Evolutionary conservation across 2,888 invertebrate genomes (phyloP).

Genomic region (Tetropium fuscum): DNA sequence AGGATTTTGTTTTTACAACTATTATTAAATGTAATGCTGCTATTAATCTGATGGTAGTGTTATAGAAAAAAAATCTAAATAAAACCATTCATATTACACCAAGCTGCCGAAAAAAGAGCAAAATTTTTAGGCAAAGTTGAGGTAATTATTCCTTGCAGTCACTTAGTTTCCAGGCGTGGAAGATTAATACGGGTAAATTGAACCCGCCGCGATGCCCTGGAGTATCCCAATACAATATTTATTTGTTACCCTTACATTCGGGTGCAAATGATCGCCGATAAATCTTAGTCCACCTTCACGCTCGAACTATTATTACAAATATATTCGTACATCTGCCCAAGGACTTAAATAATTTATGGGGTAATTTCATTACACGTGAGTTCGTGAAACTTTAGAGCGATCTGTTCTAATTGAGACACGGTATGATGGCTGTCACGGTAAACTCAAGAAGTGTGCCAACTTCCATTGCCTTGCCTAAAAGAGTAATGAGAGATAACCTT

Average conservation of each 20-base stretch:
- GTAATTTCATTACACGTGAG: neutral
- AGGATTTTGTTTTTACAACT: too few relatives aligned
- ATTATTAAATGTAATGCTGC: too few relatives aligned
- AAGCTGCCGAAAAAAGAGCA: too few relatives aligned
- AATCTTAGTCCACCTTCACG: constrained; percentile 18
- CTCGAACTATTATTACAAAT: constrained; percentile 17
- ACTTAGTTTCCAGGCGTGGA: constrained; percentile 16
- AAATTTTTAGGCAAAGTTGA: too few relatives aligned
- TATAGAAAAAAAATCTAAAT: too few relatives aligned
- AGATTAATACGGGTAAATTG: constrained; percentile 11
- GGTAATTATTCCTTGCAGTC: constrained; percentile 6
- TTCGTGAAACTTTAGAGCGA: neutral
- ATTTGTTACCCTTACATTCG: constrained; percentile 20
- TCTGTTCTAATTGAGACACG: constrained; percentile 1
- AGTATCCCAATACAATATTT: constrained; percentile 21
- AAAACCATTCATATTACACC: too few relatives aligned
- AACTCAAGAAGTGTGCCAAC: too few relatives aligned
- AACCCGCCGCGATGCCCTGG: constrained; percentile 6
- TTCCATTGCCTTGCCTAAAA: too few relatives aligned
- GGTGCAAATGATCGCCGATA: constrained; percentile 19
- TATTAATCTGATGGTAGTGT: too few relatives aligned
- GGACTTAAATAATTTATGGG: constrained; percentile 12
- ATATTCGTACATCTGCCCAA: constrained; percentile 14
- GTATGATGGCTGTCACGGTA: too few relatives aligned
- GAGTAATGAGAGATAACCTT: too few relatives aligned